A percentile compares a stretch with the other conserved stretches of the same genome.
Evolutionary conservation across 2,113 vertebrate species (phyloP).

Genomic region (Chunga burmeisteri): DNA sequence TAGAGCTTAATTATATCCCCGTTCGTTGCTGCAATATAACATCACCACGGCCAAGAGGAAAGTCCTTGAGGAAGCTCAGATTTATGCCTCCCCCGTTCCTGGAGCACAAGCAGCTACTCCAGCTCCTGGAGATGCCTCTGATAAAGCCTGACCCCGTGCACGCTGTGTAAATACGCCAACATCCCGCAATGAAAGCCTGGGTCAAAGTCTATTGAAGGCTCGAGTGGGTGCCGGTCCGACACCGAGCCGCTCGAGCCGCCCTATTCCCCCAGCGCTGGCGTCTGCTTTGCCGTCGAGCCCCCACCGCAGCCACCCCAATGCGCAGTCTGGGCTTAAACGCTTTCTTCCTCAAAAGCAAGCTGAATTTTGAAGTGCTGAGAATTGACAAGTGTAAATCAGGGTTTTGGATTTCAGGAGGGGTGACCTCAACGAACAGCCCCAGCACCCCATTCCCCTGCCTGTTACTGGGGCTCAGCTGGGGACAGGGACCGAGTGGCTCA

Average conservation of each 20-base stretch:
- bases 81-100: background rate
- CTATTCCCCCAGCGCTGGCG: rapidly evolving
- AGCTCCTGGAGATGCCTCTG: constrained; percentile 2
- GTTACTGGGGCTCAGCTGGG: rapidly evolving
- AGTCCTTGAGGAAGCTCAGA: constrained; percentile 48
- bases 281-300: rapidly evolving
- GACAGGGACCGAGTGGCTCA: background rate
- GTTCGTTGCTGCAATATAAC: background rate
- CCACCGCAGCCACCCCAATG: rapidly evolving
- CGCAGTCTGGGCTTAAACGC: rapidly evolving
- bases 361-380: background rate
- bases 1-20: constrained; percentile 37
- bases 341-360: background rate
- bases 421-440: rapidly evolving
- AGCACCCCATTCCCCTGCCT: background rate
- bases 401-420: background rate
- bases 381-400: background rate
- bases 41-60: background rate
- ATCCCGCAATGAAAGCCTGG: background rate
- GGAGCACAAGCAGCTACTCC: background rate
- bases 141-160: background rate
- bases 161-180: background rate
- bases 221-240: background rate
- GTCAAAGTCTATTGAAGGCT: background rate
- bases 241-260: background rate